These are phyloP conservation scores for Triops cancriformis DNA, from an alignment of 1,140 invertebrate species.

Conservation along the genomic window DNA sequence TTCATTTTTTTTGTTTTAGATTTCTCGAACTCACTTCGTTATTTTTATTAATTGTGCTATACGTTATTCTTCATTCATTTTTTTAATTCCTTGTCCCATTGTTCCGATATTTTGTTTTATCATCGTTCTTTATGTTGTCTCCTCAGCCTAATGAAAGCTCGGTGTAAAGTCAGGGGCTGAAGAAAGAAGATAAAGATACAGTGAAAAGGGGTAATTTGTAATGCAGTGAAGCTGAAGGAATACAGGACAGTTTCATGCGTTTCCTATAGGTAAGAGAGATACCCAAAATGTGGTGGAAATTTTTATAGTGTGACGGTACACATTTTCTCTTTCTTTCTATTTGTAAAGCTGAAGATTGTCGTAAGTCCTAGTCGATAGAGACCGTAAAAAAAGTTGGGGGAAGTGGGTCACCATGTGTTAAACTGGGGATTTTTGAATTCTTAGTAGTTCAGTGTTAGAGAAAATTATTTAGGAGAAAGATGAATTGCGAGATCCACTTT, in stretches of 20 bases:
- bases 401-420: constrained; percentile 4
- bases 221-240: not conserved
- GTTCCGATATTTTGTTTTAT: not conserved
- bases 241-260: not conserved
- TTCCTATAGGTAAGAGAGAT: not conserved
- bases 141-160: not conserved
- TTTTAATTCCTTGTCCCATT: no score
- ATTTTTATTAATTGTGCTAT: no score
- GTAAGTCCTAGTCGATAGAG: not conserved
- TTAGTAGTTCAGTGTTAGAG: not conserved
- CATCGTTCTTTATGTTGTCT: no score
- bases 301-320: not conserved
- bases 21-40: no score
- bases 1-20: no score
- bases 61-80: no score
- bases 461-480: not conserved
- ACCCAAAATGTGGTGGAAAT: not conserved
- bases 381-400: not conserved
- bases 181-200: not conserved
- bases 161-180: not conserved
- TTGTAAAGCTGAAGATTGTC: not conserved
- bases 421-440: not conserved
- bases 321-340: constrained; percentile 2
- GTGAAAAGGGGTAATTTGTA: not conserved
- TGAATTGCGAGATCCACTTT: not conserved